Base-by-base conservation (phyloP, 1,140 invertebrate species). In the Oryctes rhinoceros region DNA sequence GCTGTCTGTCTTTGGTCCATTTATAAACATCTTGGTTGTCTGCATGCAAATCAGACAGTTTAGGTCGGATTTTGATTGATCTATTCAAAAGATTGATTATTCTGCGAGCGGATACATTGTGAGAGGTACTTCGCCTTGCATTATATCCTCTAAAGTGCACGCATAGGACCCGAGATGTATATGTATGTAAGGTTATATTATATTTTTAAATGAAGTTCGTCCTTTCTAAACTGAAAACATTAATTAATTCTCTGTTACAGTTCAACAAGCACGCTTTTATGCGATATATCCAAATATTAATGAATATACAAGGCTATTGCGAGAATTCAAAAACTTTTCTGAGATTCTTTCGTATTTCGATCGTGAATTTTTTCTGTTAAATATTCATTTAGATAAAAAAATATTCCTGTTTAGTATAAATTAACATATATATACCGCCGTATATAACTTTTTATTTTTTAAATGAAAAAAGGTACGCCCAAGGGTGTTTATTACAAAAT, bases 21-120 rank as follows among this genome's bases (percentile, higher is more conserved):
- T 87, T 87, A 87, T 86, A 87, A 86, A 86, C 86, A 87, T 87
- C 85, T 86, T 86, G 84, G 84, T 81, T 86, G 86, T 86, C 86
- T 86, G 84, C 85, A 87, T 87, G 86, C 86, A 87, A 87, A 87
- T 87, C 85, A 87, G 85, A 84, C 84, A 85, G 82, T 82, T 67
- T 82, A 82, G 82, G 84, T 83, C 81, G 83, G 85, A 85, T 84
- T 87, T 86, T 87, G 86, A 87, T 87, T 87, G 85, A 87, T 87
- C 86, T 86, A 85, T 86, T 85, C 85, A 83, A 80, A 86, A 87
- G 86, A 87, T 87, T 86, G 86, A 87, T 87, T 86, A 85, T 82
- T 80, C 81, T 79, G 82, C 80, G 81, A 81, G 80, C 82, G 80
- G 80, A 79, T 76, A 82, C 80, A 85, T 81, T 84, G 84, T 83